Conservation (phyloP, 2,113 vertebrate genomes). For the Phalacrocorax pelagicus region DNA sequence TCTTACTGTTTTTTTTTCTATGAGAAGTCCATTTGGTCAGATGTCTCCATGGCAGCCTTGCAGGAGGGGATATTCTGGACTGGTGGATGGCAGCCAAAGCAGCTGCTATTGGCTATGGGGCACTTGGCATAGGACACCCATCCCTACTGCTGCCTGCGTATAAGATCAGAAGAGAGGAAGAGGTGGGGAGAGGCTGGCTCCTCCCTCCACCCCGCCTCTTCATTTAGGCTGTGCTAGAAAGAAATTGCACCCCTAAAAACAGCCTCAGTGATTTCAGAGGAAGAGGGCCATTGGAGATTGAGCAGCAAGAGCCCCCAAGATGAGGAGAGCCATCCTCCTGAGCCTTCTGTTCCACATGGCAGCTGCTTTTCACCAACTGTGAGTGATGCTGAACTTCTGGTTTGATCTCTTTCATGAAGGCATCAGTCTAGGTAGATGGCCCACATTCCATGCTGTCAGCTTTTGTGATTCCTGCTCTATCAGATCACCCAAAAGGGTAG, state of each 20-base stretch:
- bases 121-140: not conserved
- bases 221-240: conserved; percentile 22
- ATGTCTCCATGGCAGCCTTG: not conserved
- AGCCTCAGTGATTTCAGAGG: not conserved
- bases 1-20: not conserved
- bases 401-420: not conserved
- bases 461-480: not conserved
- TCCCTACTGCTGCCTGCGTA: not conserved
- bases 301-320: not conserved
- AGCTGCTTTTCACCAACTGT: conserved; percentile 50
- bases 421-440: not conserved
- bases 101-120: conserved; percentile 8
- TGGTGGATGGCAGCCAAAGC: not conserved
- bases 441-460: not conserved
- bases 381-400: conserved; percentile 40
- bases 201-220: not conserved
- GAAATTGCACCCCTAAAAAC: not conserved
- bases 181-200: not conserved
- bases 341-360: conserved; percentile 22
- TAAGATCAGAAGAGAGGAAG: not conserved
- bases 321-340: conserved; percentile 6
- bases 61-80: conserved; percentile 21
- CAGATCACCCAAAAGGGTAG: not conserved
- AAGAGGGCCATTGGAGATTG: not conserved
- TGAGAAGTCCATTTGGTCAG: not conserved